Percentiles rank a stretch among this genome's conserved stretches.
phyloP scores from a whole-genome alignment of 2,113 vertebrate species.

The Dromiciops gliroides region DNA sequence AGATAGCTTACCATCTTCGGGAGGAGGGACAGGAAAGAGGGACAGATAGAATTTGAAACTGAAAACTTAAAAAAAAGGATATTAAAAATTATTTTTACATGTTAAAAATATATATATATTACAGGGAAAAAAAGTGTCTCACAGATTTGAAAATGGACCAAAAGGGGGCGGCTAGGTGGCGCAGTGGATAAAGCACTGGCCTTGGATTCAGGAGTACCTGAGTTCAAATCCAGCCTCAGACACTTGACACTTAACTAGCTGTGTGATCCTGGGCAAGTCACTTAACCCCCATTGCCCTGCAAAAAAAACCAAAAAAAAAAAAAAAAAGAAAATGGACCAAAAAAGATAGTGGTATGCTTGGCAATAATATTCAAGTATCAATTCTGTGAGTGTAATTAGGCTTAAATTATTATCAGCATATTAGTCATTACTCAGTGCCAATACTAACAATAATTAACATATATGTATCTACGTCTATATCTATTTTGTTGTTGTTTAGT shows the following conservation, averaged over 20 bases:
- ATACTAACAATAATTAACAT: not conserved
- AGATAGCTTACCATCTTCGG: not conserved
- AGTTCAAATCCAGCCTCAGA: too few relatives aligned
- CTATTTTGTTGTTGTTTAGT: not conserved
- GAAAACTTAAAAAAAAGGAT: not conserved
- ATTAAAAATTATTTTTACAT: too few relatives aligned
- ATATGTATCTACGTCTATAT: not conserved
- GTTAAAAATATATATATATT: not conserved
- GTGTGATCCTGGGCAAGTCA: too few relatives aligned
- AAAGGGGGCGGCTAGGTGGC: too few relatives aligned
- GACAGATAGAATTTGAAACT: not conserved
- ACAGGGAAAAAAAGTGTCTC: not conserved
- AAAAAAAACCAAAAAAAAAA: too few relatives aligned
- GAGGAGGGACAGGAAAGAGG: too few relatives aligned
- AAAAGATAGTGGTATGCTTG: not conserved
- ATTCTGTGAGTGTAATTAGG: not conserved
- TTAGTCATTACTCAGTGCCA: not conserved
- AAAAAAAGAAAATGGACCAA: not conserved
- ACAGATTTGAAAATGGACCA: not conserved
- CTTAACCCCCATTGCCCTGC: too few relatives aligned
- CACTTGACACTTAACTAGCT: too few relatives aligned
- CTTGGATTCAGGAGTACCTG: too few relatives aligned
- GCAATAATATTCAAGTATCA: not conserved
- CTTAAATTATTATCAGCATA: not conserved
- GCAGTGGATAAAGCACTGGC: too few relatives aligned